These are phyloP conservation scores for Ramphastos sulfuratus DNA, from an alignment of 2,113 vertebrate genomes.

Conservation along the genomic window DNA sequence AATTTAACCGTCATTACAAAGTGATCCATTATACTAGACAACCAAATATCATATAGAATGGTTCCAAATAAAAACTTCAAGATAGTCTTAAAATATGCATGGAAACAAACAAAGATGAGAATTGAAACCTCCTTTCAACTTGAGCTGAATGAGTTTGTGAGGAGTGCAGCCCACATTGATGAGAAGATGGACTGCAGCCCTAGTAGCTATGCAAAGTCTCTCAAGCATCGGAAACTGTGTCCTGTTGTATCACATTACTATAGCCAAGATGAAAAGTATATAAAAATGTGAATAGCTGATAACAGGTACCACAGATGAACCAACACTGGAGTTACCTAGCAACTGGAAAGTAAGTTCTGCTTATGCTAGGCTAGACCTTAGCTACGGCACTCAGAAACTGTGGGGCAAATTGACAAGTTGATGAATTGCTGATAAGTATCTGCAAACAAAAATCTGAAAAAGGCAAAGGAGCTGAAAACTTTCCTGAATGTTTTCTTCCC, in stretches of 20 bases:
- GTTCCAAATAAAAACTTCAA: background rate
- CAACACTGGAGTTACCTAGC: conserved; percentile 42
- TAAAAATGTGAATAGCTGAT: conserved; percentile 18
- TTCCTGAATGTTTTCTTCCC: background rate
- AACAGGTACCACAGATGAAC: background rate
- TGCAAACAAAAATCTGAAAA: conserved; percentile 34
- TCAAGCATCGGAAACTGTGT: background rate
- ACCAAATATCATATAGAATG: background rate
- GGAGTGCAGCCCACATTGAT: background rate
- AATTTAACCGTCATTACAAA: background rate
- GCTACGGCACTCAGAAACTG: background rate
- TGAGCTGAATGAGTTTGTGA: rapidly evolving
- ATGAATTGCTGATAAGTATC: conserved; percentile 48
- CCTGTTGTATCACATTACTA: background rate
- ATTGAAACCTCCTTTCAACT: background rate
- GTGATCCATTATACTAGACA: background rate
- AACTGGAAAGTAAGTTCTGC: conserved; percentile 12
- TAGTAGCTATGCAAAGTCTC: background rate
- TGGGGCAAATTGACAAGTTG: conserved; percentile 34
- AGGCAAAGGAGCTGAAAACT: background rate
- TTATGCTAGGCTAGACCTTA: background rate
- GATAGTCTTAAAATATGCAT: background rate
- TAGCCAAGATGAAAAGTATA: conserved; percentile 38
- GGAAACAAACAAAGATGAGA: background rate
- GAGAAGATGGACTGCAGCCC: background rate